phyloP scores from a whole-genome alignment of 2,113 vertebrate species.

The Odontophorus gujanensis region DNA sequence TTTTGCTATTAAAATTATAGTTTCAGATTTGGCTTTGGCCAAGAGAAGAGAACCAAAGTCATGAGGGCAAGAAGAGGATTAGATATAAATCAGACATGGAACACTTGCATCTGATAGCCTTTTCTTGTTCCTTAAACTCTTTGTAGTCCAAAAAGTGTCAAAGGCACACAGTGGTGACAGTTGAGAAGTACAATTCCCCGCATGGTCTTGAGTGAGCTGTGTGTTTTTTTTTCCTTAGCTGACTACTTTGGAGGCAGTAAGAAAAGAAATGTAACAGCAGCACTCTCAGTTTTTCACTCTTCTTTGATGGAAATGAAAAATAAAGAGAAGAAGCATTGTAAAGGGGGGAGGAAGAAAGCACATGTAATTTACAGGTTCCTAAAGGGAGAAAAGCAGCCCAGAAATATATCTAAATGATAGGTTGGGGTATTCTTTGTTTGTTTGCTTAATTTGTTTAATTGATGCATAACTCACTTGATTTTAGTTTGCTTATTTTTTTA shows the following conservation, averaged over 20 bases:
- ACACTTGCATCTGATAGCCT: conserved; percentile 12
- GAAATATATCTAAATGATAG: background rate
- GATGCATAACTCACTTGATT: background rate
- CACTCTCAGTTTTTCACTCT: background rate
- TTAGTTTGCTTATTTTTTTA: background rate
- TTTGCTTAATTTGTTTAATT: background rate
- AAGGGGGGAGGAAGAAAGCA: background rate
- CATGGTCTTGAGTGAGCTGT: background rate
- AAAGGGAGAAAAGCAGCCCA: background rate
- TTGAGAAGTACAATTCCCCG: conserved; percentile 65
- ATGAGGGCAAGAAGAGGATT: background rate
- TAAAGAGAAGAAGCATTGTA: background rate
- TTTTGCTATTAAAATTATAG: background rate
- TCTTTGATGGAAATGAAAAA: conserved; percentile 33
- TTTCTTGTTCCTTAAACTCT: conserved; percentile 17
- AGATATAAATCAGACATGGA: background rate
- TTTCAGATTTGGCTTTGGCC: background rate
- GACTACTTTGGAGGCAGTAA: conserved; percentile 18
- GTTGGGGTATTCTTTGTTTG: background rate
- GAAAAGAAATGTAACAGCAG: conserved; percentile 49
- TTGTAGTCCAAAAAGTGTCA: background rate
- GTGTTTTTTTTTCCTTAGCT: conserved; percentile 58
- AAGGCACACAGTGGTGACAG: conserved; percentile 17
- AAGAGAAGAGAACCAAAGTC: background rate
- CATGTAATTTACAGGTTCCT: background rate